Percentiles rank a stretch among this genome's conserved stretches.
phyloP scores from a whole-genome alignment of 2,113 vertebrate genomes.

The Cisticola juncidis region DNA sequence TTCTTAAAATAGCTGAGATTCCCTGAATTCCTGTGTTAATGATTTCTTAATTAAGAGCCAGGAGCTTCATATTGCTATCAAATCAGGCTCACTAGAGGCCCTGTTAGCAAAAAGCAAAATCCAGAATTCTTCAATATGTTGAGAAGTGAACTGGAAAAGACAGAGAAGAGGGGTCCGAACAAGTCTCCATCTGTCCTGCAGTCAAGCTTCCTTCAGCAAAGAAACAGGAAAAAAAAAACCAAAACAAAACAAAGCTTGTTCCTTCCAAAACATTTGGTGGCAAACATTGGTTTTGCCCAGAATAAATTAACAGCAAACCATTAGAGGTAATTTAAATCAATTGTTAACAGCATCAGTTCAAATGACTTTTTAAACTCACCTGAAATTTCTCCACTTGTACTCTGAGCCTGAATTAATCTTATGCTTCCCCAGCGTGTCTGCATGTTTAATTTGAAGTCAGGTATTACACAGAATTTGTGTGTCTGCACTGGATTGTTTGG shows the following conservation, averaged over 20 bases:
- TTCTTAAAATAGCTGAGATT: background rate
- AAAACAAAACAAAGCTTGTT: background rate
- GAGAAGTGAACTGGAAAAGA: background rate
- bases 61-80: background rate
- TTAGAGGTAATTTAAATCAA: conserved; percentile 25
- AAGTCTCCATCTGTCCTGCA: background rate
- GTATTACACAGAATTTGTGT: background rate
- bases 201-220: background rate
- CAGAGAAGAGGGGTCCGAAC: background rate
- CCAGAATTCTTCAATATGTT: background rate
- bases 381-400: background rate
- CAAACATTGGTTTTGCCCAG: background rate
- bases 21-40: background rate
- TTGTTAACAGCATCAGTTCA: background rate
- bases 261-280: background rate
- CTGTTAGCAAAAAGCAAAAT: background rate
- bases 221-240: background rate
- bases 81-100: background rate
- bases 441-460: background rate
- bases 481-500: background rate
- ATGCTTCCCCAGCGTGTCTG: background rate
- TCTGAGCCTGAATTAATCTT: background rate
- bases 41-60: background rate
- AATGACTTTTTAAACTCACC: conserved; percentile 1
- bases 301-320: conserved; percentile 15